Conservation (phyloP, 1,140 invertebrate genomes). For the Drosophila orena region DNA sequence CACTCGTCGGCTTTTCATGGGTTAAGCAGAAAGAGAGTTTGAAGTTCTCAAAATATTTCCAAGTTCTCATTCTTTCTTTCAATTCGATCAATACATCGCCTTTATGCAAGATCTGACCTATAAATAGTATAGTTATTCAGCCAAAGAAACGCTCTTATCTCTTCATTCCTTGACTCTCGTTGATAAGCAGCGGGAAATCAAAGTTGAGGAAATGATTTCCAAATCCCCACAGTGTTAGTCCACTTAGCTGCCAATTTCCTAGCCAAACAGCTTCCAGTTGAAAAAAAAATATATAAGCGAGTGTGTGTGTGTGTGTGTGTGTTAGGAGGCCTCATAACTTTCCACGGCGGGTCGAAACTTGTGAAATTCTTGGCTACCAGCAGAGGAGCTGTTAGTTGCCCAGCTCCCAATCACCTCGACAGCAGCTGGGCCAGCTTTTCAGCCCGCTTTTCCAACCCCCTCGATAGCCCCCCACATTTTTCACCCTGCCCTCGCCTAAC, state of each 20-base stretch:
- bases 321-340: constrained; percentile 63
- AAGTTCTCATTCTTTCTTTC: neutral
- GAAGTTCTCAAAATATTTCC: neutral
- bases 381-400: constrained; percentile 34
- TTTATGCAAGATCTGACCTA: constrained; percentile 43
- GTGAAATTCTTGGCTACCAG: constrained; percentile 71
- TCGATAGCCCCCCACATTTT: neutral
- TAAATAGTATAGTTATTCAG: constrained; percentile 13
- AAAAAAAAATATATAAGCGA: neutral
- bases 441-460: constrained; percentile 9
- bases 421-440: constrained; percentile 59
- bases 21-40: neutral
- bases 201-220: constrained; percentile 37
- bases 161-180: constrained; percentile 1
- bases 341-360: constrained; percentile 64
- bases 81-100: constrained; percentile 22
- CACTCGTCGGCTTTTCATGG: neutral
- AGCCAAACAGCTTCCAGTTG: constrained; percentile 41
- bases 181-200: constrained; percentile 32
- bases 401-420: constrained; percentile 54
- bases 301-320: constrained; percentile 20
- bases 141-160: constrained; percentile 23
- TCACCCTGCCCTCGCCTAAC: constrained; percentile 21
- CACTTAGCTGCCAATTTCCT: constrained; percentile 44
- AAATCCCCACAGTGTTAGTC: constrained; percentile 32